Evolutionary conservation across 2,113 vertebrate genomes (phyloP), one percentile per base, ranked within the genome.

Genomic region (Clarias gariepinus): DNA sequence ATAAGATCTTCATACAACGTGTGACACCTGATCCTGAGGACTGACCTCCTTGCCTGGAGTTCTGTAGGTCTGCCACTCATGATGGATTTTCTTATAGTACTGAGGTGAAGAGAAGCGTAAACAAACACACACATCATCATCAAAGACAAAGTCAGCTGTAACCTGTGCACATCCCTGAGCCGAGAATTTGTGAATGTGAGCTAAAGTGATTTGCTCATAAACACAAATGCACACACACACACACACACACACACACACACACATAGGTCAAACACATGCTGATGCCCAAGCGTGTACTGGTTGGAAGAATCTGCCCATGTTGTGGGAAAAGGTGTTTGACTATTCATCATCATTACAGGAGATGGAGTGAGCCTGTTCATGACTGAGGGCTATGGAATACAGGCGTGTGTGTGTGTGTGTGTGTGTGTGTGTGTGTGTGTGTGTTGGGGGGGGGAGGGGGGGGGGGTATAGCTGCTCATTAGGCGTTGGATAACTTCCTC

Each of bases 241-340:
- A 57, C 63, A 57, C n/a, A 53, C 82, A 69, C 82, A 71, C 82
- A 28, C 64, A 30, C 60, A 60, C 68, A 82, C 74, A 66, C 33
- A 52, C 79, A 78, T 25, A 80, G 81, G 63, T 86, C 76, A 82
- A 74, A 76, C n/a, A 41, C 47, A 66, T 83, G 85, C 81, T 86
- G 85, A 57, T 86, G 71, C 80, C 64, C 68, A 18, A 82, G 52
- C 41, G 15, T 83, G 41, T 57, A 68, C 23, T 30, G 18, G 81
- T 23, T 53, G 25, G 81, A 55, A 18, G 47, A 68, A 69, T 55
- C 81, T n/a, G 2, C 64, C 63, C 25, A 69, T 68, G 41, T 47
- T 36, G 47, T 47, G 33, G 33, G 23, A 66, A 47, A 66, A 82
- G 30, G 60, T 68, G 64, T 55, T 69, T 16, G 8, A 55, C 4